Base-by-base conservation (phyloP, 2,888 invertebrate species). In the Ceratothoa steindachneri region DNA sequence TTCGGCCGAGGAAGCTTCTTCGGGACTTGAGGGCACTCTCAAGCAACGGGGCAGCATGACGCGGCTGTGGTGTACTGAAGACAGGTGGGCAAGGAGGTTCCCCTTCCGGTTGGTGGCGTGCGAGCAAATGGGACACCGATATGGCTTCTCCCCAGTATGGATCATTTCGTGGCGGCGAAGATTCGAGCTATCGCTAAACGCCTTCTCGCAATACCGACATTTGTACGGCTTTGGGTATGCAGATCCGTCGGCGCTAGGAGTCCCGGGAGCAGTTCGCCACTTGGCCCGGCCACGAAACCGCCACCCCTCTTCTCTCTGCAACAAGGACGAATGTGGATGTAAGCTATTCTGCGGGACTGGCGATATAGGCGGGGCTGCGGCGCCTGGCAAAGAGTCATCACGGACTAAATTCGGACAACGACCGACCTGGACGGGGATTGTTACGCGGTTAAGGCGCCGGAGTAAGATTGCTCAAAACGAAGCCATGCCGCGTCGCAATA, bases 141-240 rank as follows among this genome's bases (percentile, higher is more conserved):
- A 77, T 22, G 77, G 77, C 51, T 77, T 77, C 71, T 77, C 74
- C 27, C 77, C 77, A 30, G 77, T 77, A 71, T 77, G 77, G 67
- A 75, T 77, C 52, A 75, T 67, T 24, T 71, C 67, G 60, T 77
- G 77, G 30, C 77, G 72, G 66, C 73, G 73, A 70, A 77, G 70
- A 60, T 77, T 75, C 52, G 41, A 41, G 12, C 41, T 41, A 41
- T 41, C 41, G 41, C 12, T 41, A 41, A 41, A 41, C 7, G 41
- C 7, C 41, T 41, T 41, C 12, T 12, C 41, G 41, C 41, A 41
- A 41, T 9, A 5, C 7, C 12, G 41, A 41, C 41, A 41, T 9
- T 31, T 41, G 27, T 31, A 67, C 31, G 27, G 31, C n/a, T 31
- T 67, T 22, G 9, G 15, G 30, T 5, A n/a, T 24, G 41, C 31